A percentile compares a stretch with the other conserved stretches of the same genome.
phyloP scores from a whole-genome alignment of 2,888 invertebrate species.

The Lithophane semibrunnea region DNA sequence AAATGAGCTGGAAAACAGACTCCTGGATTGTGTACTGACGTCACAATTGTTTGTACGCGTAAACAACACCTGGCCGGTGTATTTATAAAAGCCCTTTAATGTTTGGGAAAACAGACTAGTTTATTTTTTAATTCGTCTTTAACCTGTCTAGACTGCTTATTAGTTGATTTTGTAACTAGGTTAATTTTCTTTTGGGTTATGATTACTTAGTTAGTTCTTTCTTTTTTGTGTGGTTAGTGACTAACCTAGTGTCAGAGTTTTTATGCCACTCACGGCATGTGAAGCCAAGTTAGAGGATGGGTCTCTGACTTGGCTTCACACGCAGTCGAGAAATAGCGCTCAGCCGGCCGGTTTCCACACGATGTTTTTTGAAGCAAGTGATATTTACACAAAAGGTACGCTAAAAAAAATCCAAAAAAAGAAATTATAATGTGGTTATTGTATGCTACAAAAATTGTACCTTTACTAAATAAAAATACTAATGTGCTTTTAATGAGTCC shows the following conservation, averaged over 20 bases:
- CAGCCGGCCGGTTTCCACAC: too few species aligned
- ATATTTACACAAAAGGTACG: too few species aligned
- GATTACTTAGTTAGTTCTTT: neutral
- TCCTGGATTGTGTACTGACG: slow-evolving; percentile 61
- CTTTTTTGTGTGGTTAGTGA: too few species aligned
- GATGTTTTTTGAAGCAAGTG: too few species aligned
- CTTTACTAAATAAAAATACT: slow-evolving; percentile 15
- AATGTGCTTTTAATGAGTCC: slow-evolving; percentile 37
- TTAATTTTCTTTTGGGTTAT: slow-evolving; percentile 1
- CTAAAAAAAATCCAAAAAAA: too few species aligned
- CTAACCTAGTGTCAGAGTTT: too few species aligned
- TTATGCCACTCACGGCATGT: too few species aligned
- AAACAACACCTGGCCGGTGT: slow-evolving; percentile 46
- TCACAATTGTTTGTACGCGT: slow-evolving; percentile 50
- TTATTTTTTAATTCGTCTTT: slow-evolving; percentile 27
- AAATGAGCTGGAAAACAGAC: slow-evolving; percentile 67
- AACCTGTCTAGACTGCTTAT: slow-evolving; percentile 12
- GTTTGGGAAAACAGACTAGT: slow-evolving; percentile 6
- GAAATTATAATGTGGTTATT: slow-evolving; percentile 29
- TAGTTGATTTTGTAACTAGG: slow-evolving; percentile 11
- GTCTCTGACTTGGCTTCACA: too few species aligned
- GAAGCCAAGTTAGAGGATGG: too few species aligned
- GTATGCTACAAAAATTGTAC: slow-evolving; percentile 1
- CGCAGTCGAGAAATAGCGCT: too few species aligned
- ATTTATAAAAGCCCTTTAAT: slow-evolving; percentile 28